phyloP scores from a whole-genome alignment of 2,113 vertebrate genomes.

The Bubo scandiacus region DNA sequence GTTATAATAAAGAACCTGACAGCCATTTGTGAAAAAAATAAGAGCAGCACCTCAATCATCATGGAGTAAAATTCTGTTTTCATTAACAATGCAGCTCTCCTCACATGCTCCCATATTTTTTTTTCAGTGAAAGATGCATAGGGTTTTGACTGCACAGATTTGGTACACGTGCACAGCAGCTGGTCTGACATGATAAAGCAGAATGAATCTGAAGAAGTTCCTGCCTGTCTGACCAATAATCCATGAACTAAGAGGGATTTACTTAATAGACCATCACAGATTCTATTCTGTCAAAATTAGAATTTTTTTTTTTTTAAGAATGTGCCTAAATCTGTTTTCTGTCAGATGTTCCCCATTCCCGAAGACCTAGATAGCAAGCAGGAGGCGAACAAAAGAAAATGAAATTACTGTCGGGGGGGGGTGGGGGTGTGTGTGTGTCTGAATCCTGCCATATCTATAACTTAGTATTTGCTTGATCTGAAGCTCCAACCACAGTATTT shows the following conservation, averaged over 20 bases:
- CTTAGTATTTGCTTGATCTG: not conserved
- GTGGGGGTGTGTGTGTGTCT: too few relatives aligned
- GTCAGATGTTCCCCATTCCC: not conserved
- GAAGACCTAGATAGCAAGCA: not conserved
- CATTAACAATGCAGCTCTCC: not conserved
- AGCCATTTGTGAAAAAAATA: not conserved
- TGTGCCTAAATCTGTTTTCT: not conserved
- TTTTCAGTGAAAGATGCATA: conserved; percentile 14
- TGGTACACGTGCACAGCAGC: conserved; percentile 55
- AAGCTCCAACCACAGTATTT: not conserved
- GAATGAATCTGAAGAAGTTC: conserved; percentile 55
- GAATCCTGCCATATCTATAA: not conserved
- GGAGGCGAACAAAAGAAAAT: not conserved
- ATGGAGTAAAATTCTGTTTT: not conserved
- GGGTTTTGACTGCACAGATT: conserved; percentile 11
- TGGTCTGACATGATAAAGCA: conserved; percentile 60
- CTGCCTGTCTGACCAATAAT: conserved; percentile 40
- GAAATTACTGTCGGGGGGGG: not conserved
- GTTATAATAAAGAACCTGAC: not conserved
- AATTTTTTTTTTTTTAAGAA: not conserved
- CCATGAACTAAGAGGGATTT: conserved; percentile 49
- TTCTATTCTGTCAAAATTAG: not conserved
- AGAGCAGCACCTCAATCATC: not conserved
- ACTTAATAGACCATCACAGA: conserved; percentile 1
- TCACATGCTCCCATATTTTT: not conserved